phyloP scores from a whole-genome alignment of 2,113 vertebrate genomes.

The Addax nasomaculatus region DNA sequence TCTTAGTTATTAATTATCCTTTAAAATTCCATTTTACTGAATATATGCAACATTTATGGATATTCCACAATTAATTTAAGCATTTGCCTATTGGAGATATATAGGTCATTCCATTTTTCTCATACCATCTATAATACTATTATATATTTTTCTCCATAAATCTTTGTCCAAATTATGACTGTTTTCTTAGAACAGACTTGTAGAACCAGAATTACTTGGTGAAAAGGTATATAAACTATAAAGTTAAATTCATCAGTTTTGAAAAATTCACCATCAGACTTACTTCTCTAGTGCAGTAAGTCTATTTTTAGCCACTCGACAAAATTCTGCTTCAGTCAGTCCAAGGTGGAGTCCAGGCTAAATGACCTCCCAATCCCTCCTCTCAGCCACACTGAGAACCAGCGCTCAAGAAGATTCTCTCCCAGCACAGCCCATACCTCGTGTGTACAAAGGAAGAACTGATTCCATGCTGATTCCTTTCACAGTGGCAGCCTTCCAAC shows the following conservation, averaged over 20 bases:
- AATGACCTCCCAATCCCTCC: neutral
- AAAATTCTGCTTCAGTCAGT: neutral
- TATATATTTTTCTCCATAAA: neutral
- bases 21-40: constrained; percentile 16
- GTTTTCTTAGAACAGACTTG: neutral
- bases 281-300: neutral
- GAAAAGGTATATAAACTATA: constrained; percentile 23
- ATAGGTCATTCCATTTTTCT: neutral
- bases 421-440: neutral
- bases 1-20: neutral
- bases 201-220: neutral
- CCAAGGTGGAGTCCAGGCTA: neutral
- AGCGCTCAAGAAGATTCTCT: neutral
- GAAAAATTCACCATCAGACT: constrained; percentile 38
- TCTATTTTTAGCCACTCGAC: neutral
- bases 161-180: neutral
- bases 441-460: neutral
- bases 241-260: constrained; percentile 35
- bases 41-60: neutral
- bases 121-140: neutral
- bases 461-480: neutral
- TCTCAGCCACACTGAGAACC: neutral
- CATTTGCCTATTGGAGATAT: neutral
- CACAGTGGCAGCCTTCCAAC: neutral
- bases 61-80: constrained; percentile 21